Conservation (phyloP, 1,140 invertebrate genomes). For the Aphaenogaster ashmeadi region DNA sequence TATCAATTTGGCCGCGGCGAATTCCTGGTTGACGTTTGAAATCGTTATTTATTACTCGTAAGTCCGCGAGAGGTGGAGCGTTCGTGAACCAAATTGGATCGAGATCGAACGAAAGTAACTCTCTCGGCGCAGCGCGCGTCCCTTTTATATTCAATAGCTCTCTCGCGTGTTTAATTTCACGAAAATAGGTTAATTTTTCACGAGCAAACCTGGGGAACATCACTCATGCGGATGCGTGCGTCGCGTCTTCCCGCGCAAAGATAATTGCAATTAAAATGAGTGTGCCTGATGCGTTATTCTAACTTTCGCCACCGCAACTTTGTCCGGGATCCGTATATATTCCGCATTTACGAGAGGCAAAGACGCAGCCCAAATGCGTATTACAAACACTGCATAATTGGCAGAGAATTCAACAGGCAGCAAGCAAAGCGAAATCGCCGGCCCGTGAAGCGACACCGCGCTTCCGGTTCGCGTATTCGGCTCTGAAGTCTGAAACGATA, state of each 20-base stretch:
- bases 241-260: neutral
- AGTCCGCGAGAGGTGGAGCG: conserved; percentile 77
- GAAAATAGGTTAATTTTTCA: neutral
- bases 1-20: conserved; percentile 83
- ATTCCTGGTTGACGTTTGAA: conserved; percentile 83
- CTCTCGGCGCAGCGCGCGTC: neutral
- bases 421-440: conserved; percentile 81
- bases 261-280: conserved; percentile 57
- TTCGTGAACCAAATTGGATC: conserved; percentile 79
- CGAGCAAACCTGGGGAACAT: neutral
- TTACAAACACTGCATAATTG: conserved; percentile 85
- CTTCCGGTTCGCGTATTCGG: conserved; percentile 83
- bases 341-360: conserved; percentile 52
- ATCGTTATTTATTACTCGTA: conserved; percentile 84
- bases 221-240: neutral
- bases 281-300: conserved; percentile 33
- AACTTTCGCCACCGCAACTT: conserved; percentile 51
- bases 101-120: conserved; percentile 65
- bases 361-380: conserved; percentile 68
- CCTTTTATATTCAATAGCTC: conserved; percentile 18
- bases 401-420: conserved; percentile 81
- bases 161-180: neutral
- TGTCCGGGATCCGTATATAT: conserved; percentile 55
- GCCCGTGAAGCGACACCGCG: conserved; percentile 80
- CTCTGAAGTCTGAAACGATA: conserved; percentile 78